Conservation (phyloP, 2,888 invertebrate species). For the Glyphotaelius pellucidus region DNA sequence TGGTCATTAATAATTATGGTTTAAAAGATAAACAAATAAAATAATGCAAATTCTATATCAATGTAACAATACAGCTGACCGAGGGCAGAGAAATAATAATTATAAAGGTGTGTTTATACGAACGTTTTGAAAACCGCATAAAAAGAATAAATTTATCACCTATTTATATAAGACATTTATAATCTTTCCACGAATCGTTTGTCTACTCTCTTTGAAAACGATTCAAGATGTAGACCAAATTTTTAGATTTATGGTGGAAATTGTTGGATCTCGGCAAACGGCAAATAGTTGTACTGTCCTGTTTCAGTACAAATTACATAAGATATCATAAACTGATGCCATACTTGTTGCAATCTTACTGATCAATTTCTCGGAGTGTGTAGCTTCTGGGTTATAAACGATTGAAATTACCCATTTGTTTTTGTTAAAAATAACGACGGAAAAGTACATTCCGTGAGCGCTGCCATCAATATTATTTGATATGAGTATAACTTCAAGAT, state of each 20-base stretch:
- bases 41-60: too few relatives aligned
- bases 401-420: not conserved
- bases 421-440: not conserved
- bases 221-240: not conserved
- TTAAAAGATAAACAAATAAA: too few relatives aligned
- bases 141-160: too few relatives aligned
- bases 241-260: constrained; percentile 11
- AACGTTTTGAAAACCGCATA: too few relatives aligned
- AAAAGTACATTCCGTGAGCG: not conserved
- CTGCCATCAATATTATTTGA: not conserved
- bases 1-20: too few relatives aligned
- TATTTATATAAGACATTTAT: too few relatives aligned
- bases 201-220: not conserved
- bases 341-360: constrained; percentile 30
- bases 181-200: not conserved
- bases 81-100: too few relatives aligned
- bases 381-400: too few relatives aligned
- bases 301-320: not conserved
- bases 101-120: too few relatives aligned
- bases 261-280: not conserved
- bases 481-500: not conserved
- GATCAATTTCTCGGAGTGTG: not conserved
- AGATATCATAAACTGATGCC: constrained; percentile 30
- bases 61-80: too few relatives aligned
- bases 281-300: not conserved